phyloP scores from a whole-genome alignment of 2,113 vertebrate species.

The Gulo gulo region DNA sequence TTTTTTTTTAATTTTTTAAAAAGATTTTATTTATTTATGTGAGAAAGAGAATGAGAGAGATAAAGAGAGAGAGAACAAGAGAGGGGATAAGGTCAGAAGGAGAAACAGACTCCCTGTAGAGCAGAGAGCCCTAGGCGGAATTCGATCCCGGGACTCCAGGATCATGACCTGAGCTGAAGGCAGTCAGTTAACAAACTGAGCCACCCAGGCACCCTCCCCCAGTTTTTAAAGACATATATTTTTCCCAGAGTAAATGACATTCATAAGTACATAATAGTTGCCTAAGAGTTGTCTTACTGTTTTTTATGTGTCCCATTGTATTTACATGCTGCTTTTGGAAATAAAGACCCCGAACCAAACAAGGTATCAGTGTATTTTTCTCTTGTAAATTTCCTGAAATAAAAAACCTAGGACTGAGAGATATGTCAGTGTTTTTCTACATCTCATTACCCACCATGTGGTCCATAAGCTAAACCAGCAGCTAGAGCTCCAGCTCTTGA shows the following conservation, averaged over 20 bases:
- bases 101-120: too few relatives aligned
- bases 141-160: too few relatives aligned
- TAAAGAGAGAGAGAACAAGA: too few relatives aligned
- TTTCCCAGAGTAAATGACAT: neutral
- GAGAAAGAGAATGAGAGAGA: too few relatives aligned
- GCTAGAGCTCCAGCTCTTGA: neutral
- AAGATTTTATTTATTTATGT: too few relatives aligned
- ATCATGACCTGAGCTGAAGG: too few relatives aligned
- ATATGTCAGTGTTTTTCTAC: neutral
- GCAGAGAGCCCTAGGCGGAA: too few relatives aligned
- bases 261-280: neutral
- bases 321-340: neutral
- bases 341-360: neutral
- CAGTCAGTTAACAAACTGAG: too few relatives aligned
- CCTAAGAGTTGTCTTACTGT: neutral
- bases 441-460: neutral
- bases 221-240: neutral
- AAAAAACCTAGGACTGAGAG: fast-evolving
- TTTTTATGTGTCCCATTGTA: neutral
- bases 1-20: neutral
- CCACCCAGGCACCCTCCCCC: too few relatives aligned
- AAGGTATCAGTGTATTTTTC: neutral
- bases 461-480: neutral
- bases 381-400: neutral
- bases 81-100: too few relatives aligned